Conservation (phyloP, 2,797 vertebrate genomes). For the Scleropages formosus region DNA sequence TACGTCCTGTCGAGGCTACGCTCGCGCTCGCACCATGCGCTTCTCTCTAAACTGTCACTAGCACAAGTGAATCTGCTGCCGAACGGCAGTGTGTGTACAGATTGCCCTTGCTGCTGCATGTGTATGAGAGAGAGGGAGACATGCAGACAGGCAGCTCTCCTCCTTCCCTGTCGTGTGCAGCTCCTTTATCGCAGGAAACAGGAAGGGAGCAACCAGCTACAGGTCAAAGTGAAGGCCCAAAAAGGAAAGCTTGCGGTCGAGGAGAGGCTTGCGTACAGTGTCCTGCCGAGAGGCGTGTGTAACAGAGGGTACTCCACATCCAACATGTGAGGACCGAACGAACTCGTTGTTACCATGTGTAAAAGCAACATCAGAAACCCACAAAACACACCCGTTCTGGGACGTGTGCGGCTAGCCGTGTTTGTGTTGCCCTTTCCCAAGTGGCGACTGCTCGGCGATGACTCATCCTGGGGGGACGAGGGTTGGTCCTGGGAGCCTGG, state of each 20-base stretch:
- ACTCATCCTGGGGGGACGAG: conserved; percentile 9
- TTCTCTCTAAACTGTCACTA: too few species aligned
- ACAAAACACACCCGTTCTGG: neutral
- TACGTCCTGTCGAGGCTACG: neutral
- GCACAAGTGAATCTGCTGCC: too few species aligned
- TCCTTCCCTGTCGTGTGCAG: neutral
- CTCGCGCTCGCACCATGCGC: too few species aligned
- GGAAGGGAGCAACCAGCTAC: conserved; percentile 71
- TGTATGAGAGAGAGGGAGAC: neutral
- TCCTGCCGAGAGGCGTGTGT: conserved; percentile 47
- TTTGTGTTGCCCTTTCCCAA: too few species aligned
- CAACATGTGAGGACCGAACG: neutral
- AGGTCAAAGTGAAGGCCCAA: conserved; percentile 65
- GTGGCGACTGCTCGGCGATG: neutral
- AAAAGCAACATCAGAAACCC: neutral
- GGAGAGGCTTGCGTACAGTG: conserved; percentile 52
- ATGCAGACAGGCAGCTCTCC: conserved; percentile 23
- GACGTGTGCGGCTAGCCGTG: too few species aligned
- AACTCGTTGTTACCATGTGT: neutral
- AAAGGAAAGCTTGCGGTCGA: conserved; percentile 42
- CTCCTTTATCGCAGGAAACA: conserved; percentile 68
- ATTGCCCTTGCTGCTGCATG: too few species aligned
- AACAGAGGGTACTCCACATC: conserved; percentile 35
- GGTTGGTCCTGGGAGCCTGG: neutral
- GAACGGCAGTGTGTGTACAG: too few species aligned